Conservation (phyloP, 2,113 vertebrate species). For the Pitta sordida region DNA sequence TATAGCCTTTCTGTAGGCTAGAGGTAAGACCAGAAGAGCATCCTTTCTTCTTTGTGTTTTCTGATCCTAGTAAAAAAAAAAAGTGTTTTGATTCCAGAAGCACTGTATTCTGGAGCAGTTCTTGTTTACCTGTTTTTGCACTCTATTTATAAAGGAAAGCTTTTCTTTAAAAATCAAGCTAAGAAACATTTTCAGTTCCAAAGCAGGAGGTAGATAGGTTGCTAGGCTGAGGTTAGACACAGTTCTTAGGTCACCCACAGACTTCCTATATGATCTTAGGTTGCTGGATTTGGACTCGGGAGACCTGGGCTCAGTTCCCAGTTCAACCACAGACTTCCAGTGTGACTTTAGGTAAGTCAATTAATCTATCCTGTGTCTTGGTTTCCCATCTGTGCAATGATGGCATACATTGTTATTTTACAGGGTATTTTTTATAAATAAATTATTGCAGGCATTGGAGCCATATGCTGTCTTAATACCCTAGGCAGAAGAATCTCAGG, state of each 20-base stretch:
- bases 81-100: neutral
- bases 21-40: neutral
- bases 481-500: neutral
- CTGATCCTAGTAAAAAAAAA: neutral
- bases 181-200: neutral
- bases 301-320: conserved; percentile 58
- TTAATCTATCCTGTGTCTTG: conserved; percentile 12
- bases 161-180: neutral
- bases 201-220: neutral
- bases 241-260: conserved; percentile 55
- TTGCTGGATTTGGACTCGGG: conserved; percentile 65
- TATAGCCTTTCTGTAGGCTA: neutral
- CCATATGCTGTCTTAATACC: neutral
- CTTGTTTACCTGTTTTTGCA: neutral
- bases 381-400: conserved; percentile 2
- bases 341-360: conserved; percentile 61
- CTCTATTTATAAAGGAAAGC: neutral
- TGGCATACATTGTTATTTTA: neutral
- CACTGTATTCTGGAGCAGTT: neutral
- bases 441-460: neutral
- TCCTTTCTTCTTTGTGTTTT: neutral
- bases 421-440: neutral
- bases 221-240: conserved; percentile 18
- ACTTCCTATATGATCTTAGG: conserved; percentile 69
- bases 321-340: conserved; percentile 64